A percentile compares a stretch with the other conserved stretches of the same genome.
Evolutionary conservation across 2,113 vertebrate genomes (phyloP).

Genomic region (Oceanites oceanicus): DNA sequence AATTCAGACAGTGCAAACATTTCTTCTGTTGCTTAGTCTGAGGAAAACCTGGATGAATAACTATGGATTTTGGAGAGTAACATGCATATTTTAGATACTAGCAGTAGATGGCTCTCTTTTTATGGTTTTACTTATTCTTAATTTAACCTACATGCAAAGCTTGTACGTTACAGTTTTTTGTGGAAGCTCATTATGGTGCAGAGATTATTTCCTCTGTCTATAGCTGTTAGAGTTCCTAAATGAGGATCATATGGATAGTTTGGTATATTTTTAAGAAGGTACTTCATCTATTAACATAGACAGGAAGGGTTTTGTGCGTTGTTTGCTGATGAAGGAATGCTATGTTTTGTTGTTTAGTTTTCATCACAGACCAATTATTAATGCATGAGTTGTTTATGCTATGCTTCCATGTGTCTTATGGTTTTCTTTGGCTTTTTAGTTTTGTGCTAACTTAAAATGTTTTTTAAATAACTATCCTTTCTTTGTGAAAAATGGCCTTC

Average conservation of each 20-base stretch:
- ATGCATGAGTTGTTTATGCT: background rate
- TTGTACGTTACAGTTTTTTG: background rate
- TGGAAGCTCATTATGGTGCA: background rate
- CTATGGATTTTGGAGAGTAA: background rate
- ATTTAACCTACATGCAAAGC: background rate
- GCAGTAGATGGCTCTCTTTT: constrained; percentile 17
- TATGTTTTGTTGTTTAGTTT: background rate
- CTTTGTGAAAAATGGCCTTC: background rate
- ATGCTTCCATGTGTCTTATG: background rate
- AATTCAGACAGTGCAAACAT: background rate
- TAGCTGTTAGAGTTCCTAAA: background rate
- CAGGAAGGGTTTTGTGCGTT: fast-evolving
- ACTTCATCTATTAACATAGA: background rate
- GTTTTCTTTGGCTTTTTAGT: background rate
- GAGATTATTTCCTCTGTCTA: background rate
- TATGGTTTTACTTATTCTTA: background rate
- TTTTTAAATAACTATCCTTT: background rate
- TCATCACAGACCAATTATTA: background rate
- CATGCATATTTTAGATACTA: background rate
- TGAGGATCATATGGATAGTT: background rate
- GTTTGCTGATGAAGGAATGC: background rate
- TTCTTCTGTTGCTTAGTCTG: background rate
- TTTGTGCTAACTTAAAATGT: background rate
- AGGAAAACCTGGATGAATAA: background rate
- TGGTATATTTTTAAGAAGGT: background rate